A percentile compares a stretch with the other conserved stretches of the same genome.
These are phyloP conservation scores for Distichodus sexfasciatus DNA, from an alignment of 2,797 vertebrate species.

Conservation along the genomic window DNA sequence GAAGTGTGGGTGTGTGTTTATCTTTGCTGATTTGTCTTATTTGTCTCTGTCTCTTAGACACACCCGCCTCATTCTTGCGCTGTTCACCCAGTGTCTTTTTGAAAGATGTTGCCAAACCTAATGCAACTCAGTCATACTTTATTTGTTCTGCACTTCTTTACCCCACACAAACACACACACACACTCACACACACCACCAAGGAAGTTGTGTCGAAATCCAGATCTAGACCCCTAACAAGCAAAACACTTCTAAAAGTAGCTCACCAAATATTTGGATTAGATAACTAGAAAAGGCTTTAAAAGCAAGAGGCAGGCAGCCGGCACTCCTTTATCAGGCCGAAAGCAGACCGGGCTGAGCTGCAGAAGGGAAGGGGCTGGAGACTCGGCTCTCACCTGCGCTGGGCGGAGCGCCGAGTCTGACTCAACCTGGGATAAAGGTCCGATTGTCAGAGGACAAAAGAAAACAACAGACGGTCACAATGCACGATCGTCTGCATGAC, in stretches of 20 bases:
- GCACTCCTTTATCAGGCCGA: neutral
- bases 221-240: too few species aligned
- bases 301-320: neutral
- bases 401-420: constrained; percentile 40
- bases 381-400: constrained; percentile 26
- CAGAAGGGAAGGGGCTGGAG: constrained; percentile 1
- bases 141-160: neutral
- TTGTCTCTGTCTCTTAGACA: neutral
- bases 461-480: neutral
- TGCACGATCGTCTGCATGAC: neutral
- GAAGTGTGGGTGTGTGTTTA: neutral
- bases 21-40: neutral
- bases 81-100: too few species aligned
- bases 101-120: too few species aligned
- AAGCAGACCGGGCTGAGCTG: neutral
- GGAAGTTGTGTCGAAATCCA: too few species aligned
- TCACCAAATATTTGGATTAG: too few species aligned
- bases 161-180: too few species aligned
- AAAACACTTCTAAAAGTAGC: too few species aligned
- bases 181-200: too few species aligned
- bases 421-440: constrained; percentile 23
- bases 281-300: neutral
- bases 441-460: constrained; percentile 13
- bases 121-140: too few species aligned
- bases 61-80: neutral